Evolutionary conservation across 2,888 invertebrate species (phyloP).

Genomic region (Thalpophila matura): DNA sequence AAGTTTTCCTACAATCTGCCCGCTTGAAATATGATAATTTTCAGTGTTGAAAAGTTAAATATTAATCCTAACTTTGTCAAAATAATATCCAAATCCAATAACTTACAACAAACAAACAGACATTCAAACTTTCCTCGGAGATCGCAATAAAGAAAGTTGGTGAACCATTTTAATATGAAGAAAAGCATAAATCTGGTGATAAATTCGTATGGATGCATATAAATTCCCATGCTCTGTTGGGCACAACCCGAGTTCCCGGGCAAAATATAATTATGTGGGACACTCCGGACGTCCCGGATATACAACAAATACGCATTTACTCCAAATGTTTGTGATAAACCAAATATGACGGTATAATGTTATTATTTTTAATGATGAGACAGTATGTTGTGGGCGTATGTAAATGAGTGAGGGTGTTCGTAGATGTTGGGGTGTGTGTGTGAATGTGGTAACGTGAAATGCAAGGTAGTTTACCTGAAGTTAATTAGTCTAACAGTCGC

Average conservation of each 20-base stretch:
- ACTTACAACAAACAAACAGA: not conserved
- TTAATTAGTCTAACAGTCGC: slow-evolving; percentile 6
- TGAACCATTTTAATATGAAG: slow-evolving; percentile 24
- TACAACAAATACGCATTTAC: slow-evolving; percentile 21
- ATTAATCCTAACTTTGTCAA: not conserved
- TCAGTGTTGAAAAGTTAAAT: no score
- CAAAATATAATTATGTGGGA: slow-evolving; percentile 52
- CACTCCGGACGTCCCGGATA: slow-evolving; percentile 7
- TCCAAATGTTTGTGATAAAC: slow-evolving; percentile 34
- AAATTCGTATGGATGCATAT: slow-evolving; percentile 52
- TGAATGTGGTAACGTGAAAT: slow-evolving; percentile 13
- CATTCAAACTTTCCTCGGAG: not conserved
- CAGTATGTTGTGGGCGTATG: not conserved
- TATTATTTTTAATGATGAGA: slow-evolving; percentile 30
- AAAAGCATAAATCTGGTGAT: slow-evolving; percentile 42
- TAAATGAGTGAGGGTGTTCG: not conserved
- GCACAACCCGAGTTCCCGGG: slow-evolving; percentile 13
- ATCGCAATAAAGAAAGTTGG: not conserved
- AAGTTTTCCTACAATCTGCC: no score
- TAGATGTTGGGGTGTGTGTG: not conserved
- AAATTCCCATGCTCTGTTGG: slow-evolving; percentile 51
- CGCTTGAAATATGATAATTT: no score
- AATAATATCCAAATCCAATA: not conserved
- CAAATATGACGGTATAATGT: slow-evolving; percentile 18
- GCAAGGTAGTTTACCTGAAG: not conserved